Base-by-base conservation (phyloP, 2,888 invertebrate species). In the Leptodirus hochenwartii region DNA sequence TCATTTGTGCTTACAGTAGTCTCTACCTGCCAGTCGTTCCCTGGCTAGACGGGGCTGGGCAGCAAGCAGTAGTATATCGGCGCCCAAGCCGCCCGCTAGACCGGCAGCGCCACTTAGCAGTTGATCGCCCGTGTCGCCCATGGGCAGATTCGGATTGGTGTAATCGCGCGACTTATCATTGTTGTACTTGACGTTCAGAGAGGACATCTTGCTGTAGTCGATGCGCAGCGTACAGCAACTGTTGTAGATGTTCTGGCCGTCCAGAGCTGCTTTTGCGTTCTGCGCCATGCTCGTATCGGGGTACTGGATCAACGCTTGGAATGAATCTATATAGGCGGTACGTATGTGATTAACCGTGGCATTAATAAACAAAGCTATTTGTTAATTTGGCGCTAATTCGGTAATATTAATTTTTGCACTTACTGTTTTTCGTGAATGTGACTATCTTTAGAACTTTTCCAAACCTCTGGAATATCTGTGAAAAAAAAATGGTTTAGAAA, bases 121-220 rank as follows among this genome's bases (percentile, higher is more conserved):
- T 34, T 64, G 59, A 46, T 68, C 72, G 41, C 66, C 61, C 35
- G 66, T 64, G 44, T 96, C 95, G 29, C 96, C 96, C 30, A 88
- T 85, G 4, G 96, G 96, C 54, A 98, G 71, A 54, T 80, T 81
- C 30, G 96, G 96, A 62, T 98, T 96, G 46, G 96, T 98, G 68
- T 93, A 98, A 64, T 98, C 98, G 37, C 96, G 70, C 37, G 91
- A 93, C 64, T 99, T 98, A 66, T 99, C 98, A 62, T 98, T 99
- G 69, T 98, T 99, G 68, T 93, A 99, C 59, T 95, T 93, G 44
- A 98, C 96, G 62, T 96, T 96, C 47, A 98, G 69, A 46, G 87
- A 88, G 47, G 87, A 81, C 73, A 98, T 74, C 64, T 98, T 98
- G 47, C 93, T 93, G 66, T 93, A 98, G 62, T 98, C 96, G 58